A percentile compares a stretch with the other conserved stretches of the same genome.
These are phyloP conservation scores for Phorcus lineatus DNA, from an alignment of 2,888 invertebrate species.

Conservation along the genomic window DNA sequence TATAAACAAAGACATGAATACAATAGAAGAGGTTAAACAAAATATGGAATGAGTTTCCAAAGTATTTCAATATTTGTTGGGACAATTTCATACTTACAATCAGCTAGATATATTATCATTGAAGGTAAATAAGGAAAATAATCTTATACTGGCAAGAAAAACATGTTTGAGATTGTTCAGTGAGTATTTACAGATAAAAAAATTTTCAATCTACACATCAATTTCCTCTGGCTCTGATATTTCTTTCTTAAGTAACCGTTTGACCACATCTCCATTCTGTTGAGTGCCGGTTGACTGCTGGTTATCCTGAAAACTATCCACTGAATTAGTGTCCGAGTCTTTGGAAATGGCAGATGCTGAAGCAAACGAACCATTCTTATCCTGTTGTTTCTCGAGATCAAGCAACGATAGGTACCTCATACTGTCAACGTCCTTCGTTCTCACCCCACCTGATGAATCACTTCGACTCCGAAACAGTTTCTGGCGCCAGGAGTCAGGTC, in stretches of 20 bases:
- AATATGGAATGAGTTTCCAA: no score
- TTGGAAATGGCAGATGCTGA: neutral
- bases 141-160: no score
- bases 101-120: no score
- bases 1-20: no score
- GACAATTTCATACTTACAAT: no score
- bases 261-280: neutral
- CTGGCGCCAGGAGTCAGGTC: slow-evolving; percentile 27
- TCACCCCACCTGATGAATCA: slow-evolving; percentile 25
- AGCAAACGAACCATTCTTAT: neutral
- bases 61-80: no score
- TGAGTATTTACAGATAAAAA: no score
- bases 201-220: neutral
- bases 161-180: no score
- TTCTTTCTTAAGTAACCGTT: neutral
- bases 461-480: slow-evolving; percentile 35
- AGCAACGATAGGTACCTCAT: slow-evolving; percentile 32
- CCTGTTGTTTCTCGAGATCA: slow-evolving; percentile 30
- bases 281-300: neutral
- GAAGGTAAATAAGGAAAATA: no score
- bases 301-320: neutral
- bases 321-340: neutral
- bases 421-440: slow-evolving; percentile 36
- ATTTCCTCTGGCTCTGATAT: slow-evolving; percentile 18
- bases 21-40: no score